phyloP scores from a whole-genome alignment of 2,113 vertebrate species.

The Protobothrops mucrosquamatus region DNA sequence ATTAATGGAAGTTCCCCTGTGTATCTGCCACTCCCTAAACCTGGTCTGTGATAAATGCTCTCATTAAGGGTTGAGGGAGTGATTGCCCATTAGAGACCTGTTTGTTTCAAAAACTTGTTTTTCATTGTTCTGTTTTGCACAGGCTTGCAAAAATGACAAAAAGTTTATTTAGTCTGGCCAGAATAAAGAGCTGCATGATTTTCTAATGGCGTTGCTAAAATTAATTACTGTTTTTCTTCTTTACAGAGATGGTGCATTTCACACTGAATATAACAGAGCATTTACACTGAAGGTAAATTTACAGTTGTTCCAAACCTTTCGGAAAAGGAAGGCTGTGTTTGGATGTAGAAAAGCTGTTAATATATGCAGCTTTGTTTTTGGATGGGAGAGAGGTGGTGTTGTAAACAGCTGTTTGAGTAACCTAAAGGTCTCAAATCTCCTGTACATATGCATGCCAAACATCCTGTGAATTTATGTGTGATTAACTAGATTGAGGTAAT shows the following conservation, averaged over 20 bases:
- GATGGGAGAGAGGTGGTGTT: constrained; percentile 39
- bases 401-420: constrained; percentile 39
- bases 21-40: constrained; percentile 40
- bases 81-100: constrained; percentile 37
- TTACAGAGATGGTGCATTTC: constrained; percentile 92
- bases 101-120: constrained; percentile 30
- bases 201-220: constrained; percentile 24
- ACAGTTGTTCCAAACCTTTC: constrained; percentile 42
- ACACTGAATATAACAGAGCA: constrained; percentile 90
- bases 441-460: constrained; percentile 16
- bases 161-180: constrained; percentile 24
- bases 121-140: constrained; percentile 6
- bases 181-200: constrained; percentile 40
- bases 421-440: constrained; percentile 28
- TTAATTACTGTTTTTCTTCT: constrained; percentile 62
- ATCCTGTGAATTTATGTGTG: constrained; percentile 26
- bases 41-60: constrained; percentile 34
- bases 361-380: constrained; percentile 38
- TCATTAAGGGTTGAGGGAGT: constrained; percentile 28
- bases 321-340: constrained; percentile 21
- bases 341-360: constrained; percentile 32
- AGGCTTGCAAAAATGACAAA: constrained; percentile 22
- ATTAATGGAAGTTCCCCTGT: constrained; percentile 11
- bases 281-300: constrained; percentile 86
- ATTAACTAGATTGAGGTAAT: constrained; percentile 27